Evolutionary conservation across 1,140 invertebrate genomes (phyloP).

Genomic region (Nymphalis io): DNA sequence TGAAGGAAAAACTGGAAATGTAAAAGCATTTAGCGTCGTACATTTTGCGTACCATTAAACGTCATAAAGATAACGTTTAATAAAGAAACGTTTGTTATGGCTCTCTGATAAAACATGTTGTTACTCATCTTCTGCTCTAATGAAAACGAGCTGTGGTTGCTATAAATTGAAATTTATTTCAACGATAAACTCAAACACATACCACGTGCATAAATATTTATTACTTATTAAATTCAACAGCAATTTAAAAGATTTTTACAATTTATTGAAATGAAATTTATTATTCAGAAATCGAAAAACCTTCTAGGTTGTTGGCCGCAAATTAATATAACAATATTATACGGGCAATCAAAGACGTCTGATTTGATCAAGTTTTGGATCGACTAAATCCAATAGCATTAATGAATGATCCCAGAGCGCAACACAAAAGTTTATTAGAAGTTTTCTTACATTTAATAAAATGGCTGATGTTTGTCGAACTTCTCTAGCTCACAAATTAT

Average conservation of each 20-base stretch:
- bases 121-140: slow-evolving; percentile 46
- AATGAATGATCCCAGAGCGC: slow-evolving; percentile 68
- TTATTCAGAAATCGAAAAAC: slow-evolving; percentile 41
- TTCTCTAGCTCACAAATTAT: slow-evolving; percentile 75
- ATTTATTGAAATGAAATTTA: slow-evolving; percentile 54
- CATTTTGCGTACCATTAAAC: slow-evolving; percentile 42
- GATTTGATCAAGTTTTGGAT: slow-evolving; percentile 54
- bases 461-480: slow-evolving; percentile 72
- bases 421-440: slow-evolving; percentile 62
- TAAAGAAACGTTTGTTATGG: slow-evolving; percentile 55
- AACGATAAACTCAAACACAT: slow-evolving; percentile 19
- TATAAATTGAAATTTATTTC: slow-evolving; percentile 30
- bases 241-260: slow-evolving; percentile 32
- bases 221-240: slow-evolving; percentile 60
- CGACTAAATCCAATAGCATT: slow-evolving; percentile 62
- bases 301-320: slow-evolving; percentile 36
- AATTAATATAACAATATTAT: slow-evolving; percentile 45
- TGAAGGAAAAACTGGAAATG: slow-evolving; percentile 57
- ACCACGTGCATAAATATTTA: slow-evolving; percentile 46
- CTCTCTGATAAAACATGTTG: slow-evolving; percentile 55
- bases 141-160: slow-evolving; percentile 19
- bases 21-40: slow-evolving; percentile 63
- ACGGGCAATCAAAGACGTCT: slow-evolving; percentile 48
- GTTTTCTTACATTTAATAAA: slow-evolving; percentile 76
- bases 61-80: slow-evolving; percentile 48